Percentiles rank a stretch among this genome's conserved stretches.
phyloP scores from a whole-genome alignment of 2,113 vertebrate genomes.

The Pan troglodytes region NHGRI_mPanTro3-v2.1_pri NC_072398.2:180092501-180093000 shows the following conservation, averaged over 20 bases:
- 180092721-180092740: conserved; percentile 43
- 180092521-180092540: neutral
- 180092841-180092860: neutral
- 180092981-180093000: conserved; percentile 17
- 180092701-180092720: conserved; percentile 47
- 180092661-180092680: conserved; percentile 33
- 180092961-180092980: conserved; percentile 42
- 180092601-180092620: conserved; percentile 22
- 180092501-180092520: neutral
- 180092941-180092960: conserved; percentile 28
- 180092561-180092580: neutral
- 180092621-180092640: neutral
- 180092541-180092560: conserved; percentile 13
- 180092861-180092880: conserved; percentile 5
- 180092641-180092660: neutral
- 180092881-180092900: neutral
- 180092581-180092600: neutral
- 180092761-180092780: neutral
- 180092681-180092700: conserved; percentile 33
- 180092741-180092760: neutral
- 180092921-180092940: conserved; percentile 8
- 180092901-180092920: conserved; percentile 26
- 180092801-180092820: conserved; percentile 37
- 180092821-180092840: neutral
- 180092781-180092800: neutral